phyloP scores from a whole-genome alignment of 2,113 vertebrate genomes.

The Benitochromis conjunctus region DNA sequence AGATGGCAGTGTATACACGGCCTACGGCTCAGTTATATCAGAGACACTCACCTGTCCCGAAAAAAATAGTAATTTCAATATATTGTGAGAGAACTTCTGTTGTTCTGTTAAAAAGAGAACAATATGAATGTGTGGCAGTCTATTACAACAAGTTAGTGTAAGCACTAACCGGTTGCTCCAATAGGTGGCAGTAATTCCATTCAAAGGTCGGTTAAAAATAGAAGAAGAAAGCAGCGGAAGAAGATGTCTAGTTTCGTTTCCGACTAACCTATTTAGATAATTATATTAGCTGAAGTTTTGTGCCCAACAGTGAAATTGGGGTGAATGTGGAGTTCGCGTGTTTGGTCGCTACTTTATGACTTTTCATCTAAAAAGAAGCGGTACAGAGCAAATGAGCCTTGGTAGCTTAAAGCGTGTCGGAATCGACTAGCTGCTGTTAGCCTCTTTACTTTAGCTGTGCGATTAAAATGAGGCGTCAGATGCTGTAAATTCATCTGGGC shows the following conservation, averaged over 20 bases:
- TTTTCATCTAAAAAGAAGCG: neutral
- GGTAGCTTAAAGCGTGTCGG: neutral
- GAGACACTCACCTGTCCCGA: neutral
- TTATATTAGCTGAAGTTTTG: slow-evolving; percentile 10
- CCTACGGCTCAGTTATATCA: neutral
- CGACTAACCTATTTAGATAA: slow-evolving; percentile 55
- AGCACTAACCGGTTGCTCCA: neutral
- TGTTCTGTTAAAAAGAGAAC: neutral
- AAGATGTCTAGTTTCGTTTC: slow-evolving; percentile 33
- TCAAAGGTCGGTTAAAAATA: neutral
- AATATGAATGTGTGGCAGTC: neutral
- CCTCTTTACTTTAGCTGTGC: slow-evolving; percentile 24
- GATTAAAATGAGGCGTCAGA: slow-evolving; percentile 25
- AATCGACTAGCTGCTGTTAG: slow-evolving; percentile 2
- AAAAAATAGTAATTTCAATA: neutral
- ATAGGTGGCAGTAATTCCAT: neutral
- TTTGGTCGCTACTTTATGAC: neutral
- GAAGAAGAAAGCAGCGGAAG: slow-evolving; percentile 52
- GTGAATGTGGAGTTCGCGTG: neutral
- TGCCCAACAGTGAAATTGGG: neutral
- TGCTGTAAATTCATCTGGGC: neutral
- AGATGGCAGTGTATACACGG: neutral
- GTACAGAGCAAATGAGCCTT: neutral
- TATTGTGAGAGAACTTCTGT: neutral
- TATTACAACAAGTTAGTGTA: neutral